A percentile compares a stretch with the other conserved stretches of the same genome.
Conservation (phyloP, 2,113 vertebrate species). For the Prolemur simus region DNA sequence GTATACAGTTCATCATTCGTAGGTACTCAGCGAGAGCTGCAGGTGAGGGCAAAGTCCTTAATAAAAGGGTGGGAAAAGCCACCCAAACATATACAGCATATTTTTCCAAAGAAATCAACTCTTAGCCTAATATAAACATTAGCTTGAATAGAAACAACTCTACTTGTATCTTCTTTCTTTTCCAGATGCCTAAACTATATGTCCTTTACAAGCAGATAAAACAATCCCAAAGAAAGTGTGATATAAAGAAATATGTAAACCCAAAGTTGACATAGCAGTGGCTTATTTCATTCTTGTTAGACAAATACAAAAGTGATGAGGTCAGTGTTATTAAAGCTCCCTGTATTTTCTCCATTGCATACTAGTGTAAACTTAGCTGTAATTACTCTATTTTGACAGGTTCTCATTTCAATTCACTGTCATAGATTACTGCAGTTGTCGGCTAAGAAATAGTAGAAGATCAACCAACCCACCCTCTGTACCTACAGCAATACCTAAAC, state of each 20-base stretch:
- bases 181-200: neutral
- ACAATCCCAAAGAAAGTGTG: neutral
- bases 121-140: neutral
- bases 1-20: fast-evolving
- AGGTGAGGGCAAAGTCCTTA: neutral
- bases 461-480: slow-evolving; percentile 21
- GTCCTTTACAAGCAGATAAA: neutral
- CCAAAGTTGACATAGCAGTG: slow-evolving; percentile 7
- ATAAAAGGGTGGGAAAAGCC: neutral
- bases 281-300: slow-evolving; percentile 18
- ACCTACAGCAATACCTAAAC: neutral
- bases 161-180: neutral
- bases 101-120: neutral
- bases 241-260: neutral
- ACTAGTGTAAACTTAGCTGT: slow-evolving; percentile 54
- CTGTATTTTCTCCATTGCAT: slow-evolving; percentile 33
- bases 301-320: neutral
- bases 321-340: neutral
- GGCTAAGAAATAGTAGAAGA: slow-evolving; percentile 61
- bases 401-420: slow-evolving; percentile 71
- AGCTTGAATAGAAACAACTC: neutral
- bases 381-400: slow-evolving; percentile 56
- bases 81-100: neutral
- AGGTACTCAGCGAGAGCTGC: neutral
- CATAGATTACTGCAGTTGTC: slow-evolving; percentile 71